Evolutionary conservation across 2,888 invertebrate genomes (phyloP), one percentile per base, ranked within the genome.

Genomic region (Cerastis leucographa): DNA sequence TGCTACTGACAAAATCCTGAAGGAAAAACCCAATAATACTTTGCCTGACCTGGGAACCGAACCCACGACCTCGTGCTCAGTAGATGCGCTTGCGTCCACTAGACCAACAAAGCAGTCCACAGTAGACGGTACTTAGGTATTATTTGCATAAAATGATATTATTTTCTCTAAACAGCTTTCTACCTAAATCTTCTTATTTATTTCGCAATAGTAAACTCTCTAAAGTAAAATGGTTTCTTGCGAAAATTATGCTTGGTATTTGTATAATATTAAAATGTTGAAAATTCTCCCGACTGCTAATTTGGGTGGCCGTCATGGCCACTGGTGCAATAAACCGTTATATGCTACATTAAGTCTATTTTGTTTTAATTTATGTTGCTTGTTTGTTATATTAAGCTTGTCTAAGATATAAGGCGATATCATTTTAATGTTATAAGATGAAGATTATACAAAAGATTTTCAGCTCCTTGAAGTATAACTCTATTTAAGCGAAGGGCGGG

Each of bases 271-370:
- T 69, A 68, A 71, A 80, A 78, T 71, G 70, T 66, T 74, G 59
- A 70, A 62, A 77, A 78, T 76, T 75, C 62, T 74, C 54, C 29
- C 74, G 80, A 64, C 62, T 76, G 61, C 71, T 78, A 74, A 76
- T 74, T 74, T 17, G n/a, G 78, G 64, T 86, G 71, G 76, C 72
- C 90, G 90, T 89, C 89, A 90, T 89, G 90, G 79, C 80, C 89
- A 87, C 72, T 88, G 90, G 86, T 78, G 84, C 85, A 87, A 65
- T 84, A 79, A 87, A 84, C 81, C 22, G 56, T 80, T 74, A 56
- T 62, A 85, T 66, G 75, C 61, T 76, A 68, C 78, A 85, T 75
- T 79, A 74, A 80, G 46, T 64, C 12, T 11, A 14, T 42, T 80
- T 78, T 54, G 40, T 64, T 64, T 56, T 17, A n/a, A 56, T 64